Evolutionary conservation across 1,140 invertebrate genomes (phyloP), one percentile per base, ranked within the genome.

Genomic region (Pseudoatta argentina): DNA sequence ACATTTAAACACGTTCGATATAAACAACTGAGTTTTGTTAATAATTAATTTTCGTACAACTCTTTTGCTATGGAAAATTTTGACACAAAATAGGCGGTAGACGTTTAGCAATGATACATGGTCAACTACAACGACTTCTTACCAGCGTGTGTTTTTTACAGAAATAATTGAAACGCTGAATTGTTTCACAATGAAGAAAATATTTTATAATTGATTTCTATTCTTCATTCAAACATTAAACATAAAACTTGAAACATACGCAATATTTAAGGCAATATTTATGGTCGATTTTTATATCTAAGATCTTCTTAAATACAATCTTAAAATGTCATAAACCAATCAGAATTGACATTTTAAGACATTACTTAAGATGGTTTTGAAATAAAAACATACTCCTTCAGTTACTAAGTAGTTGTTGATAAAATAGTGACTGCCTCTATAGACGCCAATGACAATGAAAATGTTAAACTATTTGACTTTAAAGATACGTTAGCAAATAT

Each of bases 1-100:
- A 48, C 53, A 75, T 83, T 75, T 83, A 76, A 89, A 86, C 12
- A 53, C 34, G 3, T 57, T 21, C 6, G 14, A 69, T 12, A 5
- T 34, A 21, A 27, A 63, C 39, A 86, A 75, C 21, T 16, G 8
- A 18, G 21, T 61, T 6, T 44, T 12, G 34, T n/a, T n/a, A 30
- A 27, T 16, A 18, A 55, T 67, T 34, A 21, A 21, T 67, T 79
- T 30, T 2, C 0, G 10, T 59, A 59, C 61, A n/a, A 39, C 1
- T 3, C 18, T 66, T 66, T 66, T 3, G 8, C 8, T 34, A 18
- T 2, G 63, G 4, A 4, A 34, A 34, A 34, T 34, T 66, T 34
- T 18, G 8, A 7, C 16, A 4, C 5, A 63, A 3, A 16, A 7
- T 21, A 24, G 0, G 5, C 24, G 12, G 24, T 27, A 59, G 10